Evolutionary conservation across 1,140 invertebrate genomes (phyloP).

Genomic region (Drosophila nikananu): DNA sequence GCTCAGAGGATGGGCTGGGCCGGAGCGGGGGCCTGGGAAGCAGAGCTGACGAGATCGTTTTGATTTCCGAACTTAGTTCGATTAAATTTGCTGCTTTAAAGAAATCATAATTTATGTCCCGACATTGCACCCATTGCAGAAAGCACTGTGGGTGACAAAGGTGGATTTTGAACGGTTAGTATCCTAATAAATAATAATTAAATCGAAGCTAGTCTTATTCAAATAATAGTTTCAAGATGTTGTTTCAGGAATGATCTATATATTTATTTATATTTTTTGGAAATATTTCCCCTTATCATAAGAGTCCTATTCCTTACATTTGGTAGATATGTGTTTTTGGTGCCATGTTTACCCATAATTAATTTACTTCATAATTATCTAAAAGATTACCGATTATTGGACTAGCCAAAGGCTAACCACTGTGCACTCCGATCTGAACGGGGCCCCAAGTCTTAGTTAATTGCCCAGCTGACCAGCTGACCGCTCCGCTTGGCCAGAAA

Average conservation of each 20-base stretch:
- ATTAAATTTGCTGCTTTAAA: constrained; percentile 82
- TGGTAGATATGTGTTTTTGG: not conserved
- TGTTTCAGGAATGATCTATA: not conserved
- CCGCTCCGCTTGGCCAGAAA: constrained; percentile 64
- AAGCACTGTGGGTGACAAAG: not conserved
- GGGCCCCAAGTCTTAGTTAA: constrained; percentile 57
- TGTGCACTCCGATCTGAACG: constrained; percentile 28
- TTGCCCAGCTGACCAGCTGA: constrained; percentile 71
- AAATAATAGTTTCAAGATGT: not conserved
- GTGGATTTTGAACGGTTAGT: not conserved
- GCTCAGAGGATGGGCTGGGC: constrained; percentile 44
- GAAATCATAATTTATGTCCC: constrained; percentile 79
- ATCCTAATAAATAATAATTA: not conserved
- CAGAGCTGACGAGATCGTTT: constrained; percentile 52
- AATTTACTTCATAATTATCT: no score
- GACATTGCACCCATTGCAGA: constrained; percentile 43
- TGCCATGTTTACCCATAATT: not conserved
- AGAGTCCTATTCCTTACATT: not conserved
- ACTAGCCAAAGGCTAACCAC: constrained; percentile 17
- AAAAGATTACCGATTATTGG: not conserved
- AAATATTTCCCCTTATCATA: not conserved
- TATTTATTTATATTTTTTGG: no score
- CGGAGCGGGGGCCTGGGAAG: constrained; percentile 24
- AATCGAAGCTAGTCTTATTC: not conserved
- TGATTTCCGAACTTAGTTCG: constrained; percentile 61